Conservation (phyloP, 2,797 vertebrate genomes). For the Arrhamphus sclerolepis region DNA sequence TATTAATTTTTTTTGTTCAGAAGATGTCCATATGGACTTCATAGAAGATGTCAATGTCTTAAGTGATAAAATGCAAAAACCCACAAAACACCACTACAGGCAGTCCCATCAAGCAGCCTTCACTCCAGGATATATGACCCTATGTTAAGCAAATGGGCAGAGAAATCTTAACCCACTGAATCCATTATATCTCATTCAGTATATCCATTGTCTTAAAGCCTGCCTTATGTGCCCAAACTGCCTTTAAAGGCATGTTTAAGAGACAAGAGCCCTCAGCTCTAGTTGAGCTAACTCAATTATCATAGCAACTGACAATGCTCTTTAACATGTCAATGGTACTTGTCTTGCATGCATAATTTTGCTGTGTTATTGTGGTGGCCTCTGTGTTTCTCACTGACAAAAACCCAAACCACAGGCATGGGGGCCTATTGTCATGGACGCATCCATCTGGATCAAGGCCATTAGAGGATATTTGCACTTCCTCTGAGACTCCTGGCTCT, state of each 20-base stretch:
- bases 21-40: constrained; percentile 43
- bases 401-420: constrained; percentile 77
- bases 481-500: constrained; percentile 81
- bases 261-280: constrained; percentile 69
- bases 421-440: constrained; percentile 82
- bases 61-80: constrained; percentile 46
- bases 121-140: constrained; percentile 54
- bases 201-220: constrained; percentile 68
- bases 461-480: constrained; percentile 88
- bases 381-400: constrained; percentile 76
- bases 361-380: constrained; percentile 80
- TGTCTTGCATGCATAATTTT: constrained; percentile 85
- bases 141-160: constrained; percentile 72
- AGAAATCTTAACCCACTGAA: constrained; percentile 68
- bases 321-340: constrained; percentile 85
- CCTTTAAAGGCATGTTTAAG: constrained; percentile 74
- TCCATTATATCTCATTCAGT: constrained; percentile 67
- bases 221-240: constrained; percentile 65
- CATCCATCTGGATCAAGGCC: constrained; percentile 86
- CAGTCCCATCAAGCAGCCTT: constrained; percentile 61
- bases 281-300: constrained; percentile 82
- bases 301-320: constrained; percentile 74
- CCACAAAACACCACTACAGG: constrained; percentile 45
- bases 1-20: constrained; percentile 5
- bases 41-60: constrained; percentile 59